phyloP scores from a whole-genome alignment of 2,888 invertebrate genomes.

The Didymodactylos carnosus region DNA sequence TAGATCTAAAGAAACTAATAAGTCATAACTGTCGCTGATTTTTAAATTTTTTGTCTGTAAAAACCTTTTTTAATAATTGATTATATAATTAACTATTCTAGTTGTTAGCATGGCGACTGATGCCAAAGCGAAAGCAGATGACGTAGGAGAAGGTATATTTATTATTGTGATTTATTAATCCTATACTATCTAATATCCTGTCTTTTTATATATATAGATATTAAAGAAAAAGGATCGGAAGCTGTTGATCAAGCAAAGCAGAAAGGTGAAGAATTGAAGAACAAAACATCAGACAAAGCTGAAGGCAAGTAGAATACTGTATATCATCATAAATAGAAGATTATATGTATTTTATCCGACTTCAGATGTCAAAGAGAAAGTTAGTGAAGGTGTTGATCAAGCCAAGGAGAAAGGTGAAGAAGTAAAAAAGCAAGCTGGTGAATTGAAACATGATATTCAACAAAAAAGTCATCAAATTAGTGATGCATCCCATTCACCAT shows the following conservation, averaged over 20 bases:
- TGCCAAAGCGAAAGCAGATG: background rate
- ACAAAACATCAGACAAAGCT: too few relatives aligned
- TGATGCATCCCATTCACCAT: too few relatives aligned
- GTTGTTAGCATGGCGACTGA: background rate
- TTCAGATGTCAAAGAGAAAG: background rate
- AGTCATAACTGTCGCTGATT: too few relatives aligned
- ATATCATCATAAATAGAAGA: too few relatives aligned
- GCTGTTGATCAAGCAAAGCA: background rate
- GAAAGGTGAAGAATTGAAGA: too few relatives aligned
- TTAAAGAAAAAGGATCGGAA: background rate
- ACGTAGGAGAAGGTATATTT: too few relatives aligned
- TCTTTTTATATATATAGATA: background rate
- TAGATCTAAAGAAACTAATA: too few relatives aligned
- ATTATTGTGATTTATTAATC: background rate
- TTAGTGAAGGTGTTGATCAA: background rate
- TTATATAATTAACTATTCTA: background rate
- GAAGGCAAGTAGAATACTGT: too few relatives aligned
- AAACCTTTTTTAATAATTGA: background rate
- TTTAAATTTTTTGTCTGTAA: too few relatives aligned
- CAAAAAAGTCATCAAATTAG: background rate
- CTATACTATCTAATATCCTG: background rate
- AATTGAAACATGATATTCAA: background rate
- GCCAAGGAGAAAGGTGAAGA: background rate
- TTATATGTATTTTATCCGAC: too few relatives aligned
- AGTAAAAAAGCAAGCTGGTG: background rate